Evolutionary conservation across 92 coral and sea anemone species (phyloP).

Genomic region (Hydrozoanthus gracilis): DNA sequence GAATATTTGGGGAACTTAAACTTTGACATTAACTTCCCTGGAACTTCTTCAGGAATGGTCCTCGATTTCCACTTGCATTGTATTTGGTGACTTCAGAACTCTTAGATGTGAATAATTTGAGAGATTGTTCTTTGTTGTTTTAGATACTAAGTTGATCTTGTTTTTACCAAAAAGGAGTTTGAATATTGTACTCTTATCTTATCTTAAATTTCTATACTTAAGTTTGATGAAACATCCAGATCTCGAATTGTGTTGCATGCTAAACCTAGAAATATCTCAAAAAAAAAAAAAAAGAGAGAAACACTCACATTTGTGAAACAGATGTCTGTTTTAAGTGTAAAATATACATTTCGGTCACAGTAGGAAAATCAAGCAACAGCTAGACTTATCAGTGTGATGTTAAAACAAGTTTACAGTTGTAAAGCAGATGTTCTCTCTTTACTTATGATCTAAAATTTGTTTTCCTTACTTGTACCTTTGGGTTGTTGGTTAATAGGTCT

Average conservation of each 20-base stretch:
- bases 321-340: background rate
- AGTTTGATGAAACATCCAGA: no score
- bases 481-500: no score
- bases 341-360: slow-evolving; percentile 2
- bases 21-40: background rate
- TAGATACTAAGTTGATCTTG: background rate
- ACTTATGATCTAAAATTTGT: background rate
- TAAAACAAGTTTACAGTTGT: background rate
- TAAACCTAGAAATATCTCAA: background rate
- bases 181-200: no score
- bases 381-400: background rate
- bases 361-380: background rate
- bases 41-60: background rate
- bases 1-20: background rate
- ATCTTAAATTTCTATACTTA: no score
- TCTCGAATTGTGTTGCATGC: background rate
- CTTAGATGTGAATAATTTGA: background rate
- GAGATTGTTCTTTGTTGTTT: background rate
- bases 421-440: background rate
- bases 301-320: background rate
- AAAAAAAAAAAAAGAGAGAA: background rate
- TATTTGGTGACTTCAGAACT: background rate
- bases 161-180: background rate
- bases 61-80: background rate
- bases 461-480: background rate